Conservation (phyloP, 2,888 invertebrate genomes). For the Nemoura dubitans region DNA sequence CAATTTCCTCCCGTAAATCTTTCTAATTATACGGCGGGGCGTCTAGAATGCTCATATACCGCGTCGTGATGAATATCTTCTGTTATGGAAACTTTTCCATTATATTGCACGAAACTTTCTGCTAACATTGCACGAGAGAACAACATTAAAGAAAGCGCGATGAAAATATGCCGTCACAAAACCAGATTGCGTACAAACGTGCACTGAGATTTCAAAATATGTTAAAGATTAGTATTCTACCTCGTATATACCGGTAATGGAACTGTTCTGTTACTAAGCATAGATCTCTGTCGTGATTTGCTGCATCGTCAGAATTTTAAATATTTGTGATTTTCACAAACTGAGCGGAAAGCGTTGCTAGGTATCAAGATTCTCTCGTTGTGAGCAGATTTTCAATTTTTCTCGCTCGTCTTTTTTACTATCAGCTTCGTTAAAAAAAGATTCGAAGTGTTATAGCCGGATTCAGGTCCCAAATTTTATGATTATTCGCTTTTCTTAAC, state of each 20-base stretch:
- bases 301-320: not conserved
- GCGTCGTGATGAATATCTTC: not conserved
- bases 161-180: not conserved
- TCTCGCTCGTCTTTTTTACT: not conserved
- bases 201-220: not conserved
- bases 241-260: not conserved
- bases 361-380: no score
- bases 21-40: not conserved
- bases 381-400: no score
- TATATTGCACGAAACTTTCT: not conserved
- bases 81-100: conserved; percentile 3
- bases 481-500: not conserved
- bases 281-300: not conserved
- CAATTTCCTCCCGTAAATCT: not conserved
- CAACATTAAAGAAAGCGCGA: not conserved
- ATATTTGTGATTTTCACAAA: not conserved
- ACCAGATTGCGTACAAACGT: not conserved
- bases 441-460: not conserved
- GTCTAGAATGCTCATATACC: not conserved
- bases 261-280: not conserved
- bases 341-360: not conserved
- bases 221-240: not conserved
- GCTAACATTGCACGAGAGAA: not conserved
- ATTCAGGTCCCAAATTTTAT: not conserved
- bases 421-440: not conserved